phyloP scores from a whole-genome alignment of 2,797 vertebrate species.

The Danio tinwini region DNA sequence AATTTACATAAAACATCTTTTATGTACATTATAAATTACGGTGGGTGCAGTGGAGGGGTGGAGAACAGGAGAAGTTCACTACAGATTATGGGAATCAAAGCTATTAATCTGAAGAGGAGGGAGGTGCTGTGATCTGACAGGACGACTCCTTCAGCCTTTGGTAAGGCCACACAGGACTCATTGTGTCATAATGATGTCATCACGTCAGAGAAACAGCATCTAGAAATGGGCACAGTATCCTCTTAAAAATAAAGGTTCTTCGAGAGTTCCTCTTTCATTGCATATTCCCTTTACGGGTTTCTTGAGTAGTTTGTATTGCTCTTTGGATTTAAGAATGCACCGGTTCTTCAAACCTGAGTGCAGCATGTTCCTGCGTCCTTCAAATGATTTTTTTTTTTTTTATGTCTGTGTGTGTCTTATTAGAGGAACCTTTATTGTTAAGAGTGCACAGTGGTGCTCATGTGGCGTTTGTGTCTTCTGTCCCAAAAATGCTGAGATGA shows the following conservation, averaged over 20 bases:
- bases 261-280: neutral
- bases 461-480: slow-evolving; percentile 35
- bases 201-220: slow-evolving; percentile 30
- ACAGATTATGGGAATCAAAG: slow-evolving; percentile 54
- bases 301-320: neutral
- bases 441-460: slow-evolving; percentile 26
- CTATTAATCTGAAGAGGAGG: slow-evolving; percentile 71
- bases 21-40: slow-evolving; percentile 82
- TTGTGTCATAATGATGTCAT: slow-evolving; percentile 29
- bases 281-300: no score
- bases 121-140: slow-evolving; percentile 64
- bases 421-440: slow-evolving; percentile 35
- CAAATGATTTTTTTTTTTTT: no score
- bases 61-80: slow-evolving; percentile 41
- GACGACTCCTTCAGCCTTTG: slow-evolving; percentile 26
- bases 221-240: neutral
- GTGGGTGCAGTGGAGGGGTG: slow-evolving; percentile 53
- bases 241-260: slow-evolving; percentile 42
- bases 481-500: slow-evolving; percentile 54
- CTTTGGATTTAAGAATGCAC: slow-evolving; percentile 1
- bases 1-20: slow-evolving; percentile 82
- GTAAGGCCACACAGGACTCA: neutral
- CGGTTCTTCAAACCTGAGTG: neutral
- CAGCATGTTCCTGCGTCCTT: neutral
- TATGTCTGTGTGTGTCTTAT: no score